These are phyloP conservation scores for Zaprionus lineosus DNA, from an alignment of 2,888 invertebrate genomes.

Conservation along the genomic window DNA sequence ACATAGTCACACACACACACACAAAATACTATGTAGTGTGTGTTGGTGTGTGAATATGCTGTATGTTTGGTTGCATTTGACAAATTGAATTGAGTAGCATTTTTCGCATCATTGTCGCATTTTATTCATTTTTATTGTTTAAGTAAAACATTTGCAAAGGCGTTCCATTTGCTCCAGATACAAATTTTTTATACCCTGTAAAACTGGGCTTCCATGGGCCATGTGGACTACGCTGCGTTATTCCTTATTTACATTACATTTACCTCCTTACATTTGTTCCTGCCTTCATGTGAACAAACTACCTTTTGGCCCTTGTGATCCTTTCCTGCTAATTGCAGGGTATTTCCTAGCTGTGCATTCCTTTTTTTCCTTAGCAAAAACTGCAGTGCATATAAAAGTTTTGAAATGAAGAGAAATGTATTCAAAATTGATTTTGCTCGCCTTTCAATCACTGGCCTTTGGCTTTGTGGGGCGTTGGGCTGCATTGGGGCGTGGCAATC, in stretches of 20 bases:
- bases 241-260: no score
- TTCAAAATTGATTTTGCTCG: slow-evolving; percentile 51
- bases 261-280: no score
- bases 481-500: slow-evolving; percentile 28
- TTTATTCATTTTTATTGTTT: not conserved
- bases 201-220: no score
- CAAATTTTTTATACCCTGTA: not conserved
- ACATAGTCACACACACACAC: not conserved
- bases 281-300: no score
- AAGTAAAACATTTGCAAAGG: not conserved
- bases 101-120: slow-evolving; percentile 20
- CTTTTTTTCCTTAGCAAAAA: no score
- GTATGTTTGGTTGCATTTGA: slow-evolving; percentile 32
- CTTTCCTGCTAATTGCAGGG: not conserved
- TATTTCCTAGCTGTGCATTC: not conserved
- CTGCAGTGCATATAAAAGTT: slow-evolving; percentile 17
- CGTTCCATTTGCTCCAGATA: slow-evolving; percentile 13
- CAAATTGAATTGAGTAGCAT: slow-evolving; percentile 48
- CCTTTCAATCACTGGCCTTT: slow-evolving; percentile 38
- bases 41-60: not conserved
- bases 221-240: no score
- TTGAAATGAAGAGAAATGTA: slow-evolving; percentile 31
- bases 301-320: not conserved
- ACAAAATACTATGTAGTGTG: not conserved
- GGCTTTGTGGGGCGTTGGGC: slow-evolving; percentile 25